Evolutionary conservation across 1,140 invertebrate genomes (phyloP).

Genomic region (Doryteuthis pealeii): DNA sequence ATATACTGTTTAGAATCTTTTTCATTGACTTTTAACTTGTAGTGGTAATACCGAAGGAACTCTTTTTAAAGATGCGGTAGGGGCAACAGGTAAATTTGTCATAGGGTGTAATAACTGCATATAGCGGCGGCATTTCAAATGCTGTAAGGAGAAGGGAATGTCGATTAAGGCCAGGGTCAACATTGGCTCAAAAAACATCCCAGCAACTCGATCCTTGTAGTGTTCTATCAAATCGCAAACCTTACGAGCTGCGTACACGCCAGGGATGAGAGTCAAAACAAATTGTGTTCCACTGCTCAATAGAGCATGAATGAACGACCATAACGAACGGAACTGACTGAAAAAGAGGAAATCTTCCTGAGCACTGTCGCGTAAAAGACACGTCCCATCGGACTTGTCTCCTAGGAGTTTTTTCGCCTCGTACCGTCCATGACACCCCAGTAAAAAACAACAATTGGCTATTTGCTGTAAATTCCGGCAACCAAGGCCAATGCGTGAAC

Average conservation of each 20-base stretch:
- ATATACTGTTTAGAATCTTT: conserved; percentile 43
- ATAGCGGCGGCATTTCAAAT: conserved; percentile 87
- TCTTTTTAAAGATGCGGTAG: conserved; percentile 84
- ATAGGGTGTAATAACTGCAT: conserved; percentile 79
- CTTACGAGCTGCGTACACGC: conserved; percentile 86
- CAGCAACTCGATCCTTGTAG: conserved; percentile 96
- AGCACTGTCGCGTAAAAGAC: conserved; percentile 90
- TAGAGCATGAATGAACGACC: conserved; percentile 90
- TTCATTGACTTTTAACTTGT: conserved; percentile 89
- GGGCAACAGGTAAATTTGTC: conserved; percentile 71
- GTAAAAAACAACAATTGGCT: conserved; percentile 90
- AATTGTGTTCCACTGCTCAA: conserved; percentile 95
- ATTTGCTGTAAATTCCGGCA: conserved; percentile 78
- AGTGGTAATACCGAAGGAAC: conserved; percentile 96
- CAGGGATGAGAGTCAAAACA: conserved; percentile 94
- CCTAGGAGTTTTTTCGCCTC: conserved; percentile 92
- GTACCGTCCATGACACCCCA: conserved; percentile 84
- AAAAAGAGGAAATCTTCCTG: conserved; percentile 98
- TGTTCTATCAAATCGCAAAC: conserved; percentile 91
- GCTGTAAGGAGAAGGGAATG: conserved; percentile 88
- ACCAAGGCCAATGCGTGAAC: conserved; percentile 94
- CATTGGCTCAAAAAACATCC: conserved; percentile 99
- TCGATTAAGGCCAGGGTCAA: conserved; percentile 89
- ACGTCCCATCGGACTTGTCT: conserved; percentile 92
- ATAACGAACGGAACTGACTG: conserved; percentile 95